phyloP scores from a whole-genome alignment of 2,888 invertebrate species.

The Hypercompe scribonia region DNA sequence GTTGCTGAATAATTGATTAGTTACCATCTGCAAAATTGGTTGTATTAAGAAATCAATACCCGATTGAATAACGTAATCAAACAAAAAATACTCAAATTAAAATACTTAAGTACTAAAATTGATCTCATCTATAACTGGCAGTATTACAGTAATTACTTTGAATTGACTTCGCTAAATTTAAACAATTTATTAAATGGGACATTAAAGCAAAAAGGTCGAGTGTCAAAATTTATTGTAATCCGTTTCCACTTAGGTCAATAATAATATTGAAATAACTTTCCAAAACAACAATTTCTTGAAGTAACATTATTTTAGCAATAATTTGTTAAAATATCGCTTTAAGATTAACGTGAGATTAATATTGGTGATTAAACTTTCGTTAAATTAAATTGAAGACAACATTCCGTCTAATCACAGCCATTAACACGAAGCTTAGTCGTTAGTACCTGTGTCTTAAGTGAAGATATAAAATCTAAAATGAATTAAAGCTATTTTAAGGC shows the following conservation, averaged over 20 bases:
- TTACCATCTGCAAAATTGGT: not conserved
- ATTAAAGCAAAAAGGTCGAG: not conserved
- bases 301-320: not conserved
- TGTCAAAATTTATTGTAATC: not conserved
- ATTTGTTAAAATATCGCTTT: not conserved
- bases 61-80: not conserved
- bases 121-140: no score
- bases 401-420: constrained; percentile 39
- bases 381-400: constrained; percentile 41
- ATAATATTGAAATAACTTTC: not conserved
- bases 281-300: not conserved
- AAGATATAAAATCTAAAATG: constrained; percentile 16
- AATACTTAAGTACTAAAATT: no score
- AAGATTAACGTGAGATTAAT: constrained; percentile 46
- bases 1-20: no score
- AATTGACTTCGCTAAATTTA: not conserved
- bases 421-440: constrained; percentile 31
- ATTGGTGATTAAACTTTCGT: constrained; percentile 51
- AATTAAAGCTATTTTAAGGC: not conserved
- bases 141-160: no score
- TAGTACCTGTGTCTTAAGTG: constrained; percentile 14
- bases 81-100: not conserved
- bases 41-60: not conserved
- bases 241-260: not conserved
- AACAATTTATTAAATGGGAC: not conserved